Evolutionary conservation across 2,888 invertebrate genomes (phyloP).

Genomic region (Ochropleura leucogaster): DNA sequence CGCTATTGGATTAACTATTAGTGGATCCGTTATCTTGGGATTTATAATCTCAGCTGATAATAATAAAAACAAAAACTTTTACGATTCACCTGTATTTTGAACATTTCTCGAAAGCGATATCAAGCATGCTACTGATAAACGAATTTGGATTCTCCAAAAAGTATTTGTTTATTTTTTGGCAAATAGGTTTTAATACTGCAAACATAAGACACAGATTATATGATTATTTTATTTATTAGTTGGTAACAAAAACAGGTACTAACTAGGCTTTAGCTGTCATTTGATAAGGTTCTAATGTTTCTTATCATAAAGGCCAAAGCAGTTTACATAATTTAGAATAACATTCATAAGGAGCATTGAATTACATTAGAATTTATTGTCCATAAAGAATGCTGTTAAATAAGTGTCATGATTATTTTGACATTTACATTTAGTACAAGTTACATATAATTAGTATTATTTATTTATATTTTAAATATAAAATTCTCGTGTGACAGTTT

Average conservation of each 20-base stretch:
- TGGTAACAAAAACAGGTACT: constrained; percentile 19
- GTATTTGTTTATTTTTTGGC: constrained; percentile 12
- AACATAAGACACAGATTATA: constrained; percentile 9
- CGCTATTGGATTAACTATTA: constrained; percentile 35
- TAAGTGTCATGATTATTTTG: constrained; percentile 33
- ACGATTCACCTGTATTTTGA: constrained; percentile 41
- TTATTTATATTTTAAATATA: too few relatives aligned
- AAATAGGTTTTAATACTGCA: constrained; percentile 15
- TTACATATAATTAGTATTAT: not conserved
- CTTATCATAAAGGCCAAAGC: constrained; percentile 61
- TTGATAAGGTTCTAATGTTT: constrained; percentile 52
- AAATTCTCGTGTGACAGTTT: too few relatives aligned
- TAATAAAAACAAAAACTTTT: constrained; percentile 54
- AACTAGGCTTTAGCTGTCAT: constrained; percentile 42
- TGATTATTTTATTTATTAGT: not conserved
- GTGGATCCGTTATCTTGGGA: constrained; percentile 53
- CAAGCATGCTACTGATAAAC: constrained; percentile 29
- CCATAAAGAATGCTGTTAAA: constrained; percentile 38
- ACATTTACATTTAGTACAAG: constrained; percentile 5
- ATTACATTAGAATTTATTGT: constrained; percentile 42
- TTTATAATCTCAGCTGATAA: constrained; percentile 50
- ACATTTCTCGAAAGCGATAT: constrained; percentile 16
- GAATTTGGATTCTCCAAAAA: constrained; percentile 37
- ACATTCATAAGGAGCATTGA: constrained; percentile 41
- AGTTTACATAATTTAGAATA: constrained; percentile 62